A percentile compares a stretch with the other conserved stretches of the same genome.
Evolutionary conservation across 2,888 invertebrate genomes (phyloP).

Genomic region (Shargacucullia verbasci): DNA sequence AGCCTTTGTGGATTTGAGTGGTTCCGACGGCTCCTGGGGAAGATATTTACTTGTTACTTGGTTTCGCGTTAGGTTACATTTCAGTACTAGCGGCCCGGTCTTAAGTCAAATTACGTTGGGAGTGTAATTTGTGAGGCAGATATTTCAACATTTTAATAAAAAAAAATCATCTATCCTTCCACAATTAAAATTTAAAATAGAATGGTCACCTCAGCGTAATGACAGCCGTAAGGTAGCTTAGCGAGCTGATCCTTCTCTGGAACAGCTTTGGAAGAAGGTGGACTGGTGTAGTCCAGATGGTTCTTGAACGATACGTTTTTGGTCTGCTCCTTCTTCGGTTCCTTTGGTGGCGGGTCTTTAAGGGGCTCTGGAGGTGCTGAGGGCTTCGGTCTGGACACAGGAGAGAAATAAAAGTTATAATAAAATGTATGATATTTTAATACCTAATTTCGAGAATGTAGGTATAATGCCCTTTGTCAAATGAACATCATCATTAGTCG

Average conservation of each 20-base stretch:
- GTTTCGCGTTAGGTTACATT: too few species aligned
- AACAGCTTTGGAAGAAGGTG: conserved; percentile 80
- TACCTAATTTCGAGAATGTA: too few species aligned
- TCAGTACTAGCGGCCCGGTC: too few species aligned
- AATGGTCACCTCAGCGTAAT: conserved; percentile 70
- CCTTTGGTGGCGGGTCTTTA: conserved; percentile 75
- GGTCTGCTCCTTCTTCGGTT: conserved; percentile 83
- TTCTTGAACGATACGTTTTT: conserved; percentile 88
- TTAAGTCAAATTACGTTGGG: too few species aligned
- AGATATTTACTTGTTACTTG: neutral
- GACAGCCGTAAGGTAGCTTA: conserved; percentile 85
- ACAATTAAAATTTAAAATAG: too few species aligned
- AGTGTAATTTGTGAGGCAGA: too few species aligned
- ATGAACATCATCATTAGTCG: too few species aligned
- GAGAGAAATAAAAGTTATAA: neutral
- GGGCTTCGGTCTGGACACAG: conserved; percentile 72
- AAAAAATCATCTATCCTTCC: too few species aligned
- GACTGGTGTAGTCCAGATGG: conserved; percentile 84
- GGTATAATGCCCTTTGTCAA: too few species aligned
- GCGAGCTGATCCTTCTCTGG: conserved; percentile 87
- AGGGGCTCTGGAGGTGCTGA: conserved; percentile 79
- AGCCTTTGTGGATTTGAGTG: conserved; percentile 66
- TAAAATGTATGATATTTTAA: too few species aligned
- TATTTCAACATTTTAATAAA: too few species aligned
- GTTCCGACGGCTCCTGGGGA: conserved; percentile 74